These are phyloP conservation scores for Eurosta solidaginis DNA, from an alignment of 1,140 invertebrate genomes.

Conservation along the genomic window DNA sequence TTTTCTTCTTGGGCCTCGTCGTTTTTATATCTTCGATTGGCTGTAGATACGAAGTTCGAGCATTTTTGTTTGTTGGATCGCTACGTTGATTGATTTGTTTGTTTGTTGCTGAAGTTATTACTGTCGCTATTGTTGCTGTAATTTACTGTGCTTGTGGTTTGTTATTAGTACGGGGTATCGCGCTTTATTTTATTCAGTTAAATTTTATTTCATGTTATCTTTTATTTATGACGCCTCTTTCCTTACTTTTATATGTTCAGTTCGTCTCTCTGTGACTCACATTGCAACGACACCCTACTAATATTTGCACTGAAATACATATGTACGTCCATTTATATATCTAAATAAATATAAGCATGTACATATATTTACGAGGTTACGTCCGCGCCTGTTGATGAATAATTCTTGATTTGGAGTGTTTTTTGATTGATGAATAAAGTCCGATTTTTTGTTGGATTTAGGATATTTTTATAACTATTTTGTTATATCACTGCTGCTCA, in stretches of 20 bases:
- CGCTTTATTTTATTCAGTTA: neutral
- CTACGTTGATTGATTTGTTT: neutral
- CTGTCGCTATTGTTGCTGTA: constrained; percentile 13
- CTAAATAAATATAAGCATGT: neutral
- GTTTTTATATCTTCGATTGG: neutral
- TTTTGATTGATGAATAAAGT: neutral
- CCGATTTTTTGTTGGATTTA: no score
- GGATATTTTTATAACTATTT: no score
- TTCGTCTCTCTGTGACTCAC: constrained; percentile 17
- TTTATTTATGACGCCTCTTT: neutral
- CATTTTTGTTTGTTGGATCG: neutral
- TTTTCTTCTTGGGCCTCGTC: constrained; percentile 4
- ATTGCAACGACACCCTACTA: neutral
- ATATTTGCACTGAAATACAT: neutral
- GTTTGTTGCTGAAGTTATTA: neutral
- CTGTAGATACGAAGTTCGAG: neutral
- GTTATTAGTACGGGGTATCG: neutral
- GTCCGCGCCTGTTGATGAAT: neutral
- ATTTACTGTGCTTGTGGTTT: neutral
- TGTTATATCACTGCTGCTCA: neutral
- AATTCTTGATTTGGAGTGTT: neutral
- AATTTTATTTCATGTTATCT: neutral
- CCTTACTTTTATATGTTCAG: neutral
- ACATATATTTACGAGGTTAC: neutral
- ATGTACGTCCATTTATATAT: neutral